Percentiles rank a stretch among this genome's conserved stretches.
These are phyloP conservation scores for Danionella dracula DNA, from an alignment of 2,797 vertebrate genomes.

Conservation along the genomic window DNA sequence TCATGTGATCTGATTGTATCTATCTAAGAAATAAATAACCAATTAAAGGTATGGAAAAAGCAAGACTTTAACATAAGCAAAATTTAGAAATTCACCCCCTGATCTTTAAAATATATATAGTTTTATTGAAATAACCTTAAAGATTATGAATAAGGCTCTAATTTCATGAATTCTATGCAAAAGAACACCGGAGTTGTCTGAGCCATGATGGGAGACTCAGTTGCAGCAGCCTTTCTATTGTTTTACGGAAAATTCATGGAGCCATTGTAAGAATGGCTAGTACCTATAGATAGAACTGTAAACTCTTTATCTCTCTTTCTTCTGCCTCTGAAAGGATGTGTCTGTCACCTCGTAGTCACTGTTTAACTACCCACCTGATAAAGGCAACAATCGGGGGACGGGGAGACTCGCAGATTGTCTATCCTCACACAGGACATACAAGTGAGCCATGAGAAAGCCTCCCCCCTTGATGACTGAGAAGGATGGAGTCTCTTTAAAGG, in stretches of 20 bases:
- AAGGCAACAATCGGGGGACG: conserved; percentile 60
- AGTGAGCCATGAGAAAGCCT: conserved; percentile 30
- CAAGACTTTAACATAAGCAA: no score
- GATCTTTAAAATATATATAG: no score
- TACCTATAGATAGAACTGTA: conserved; percentile 44
- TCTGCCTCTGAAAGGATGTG: conserved; percentile 56
- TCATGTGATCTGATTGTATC: no score
- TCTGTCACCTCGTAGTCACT: conserved; percentile 49
- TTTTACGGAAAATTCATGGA: conserved; percentile 33
- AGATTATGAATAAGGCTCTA: no score
- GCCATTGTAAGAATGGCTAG: conserved; percentile 34
- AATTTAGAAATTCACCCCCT: no score
- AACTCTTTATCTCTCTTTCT: conserved; percentile 42
- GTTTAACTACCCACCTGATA: conserved; percentile 54
- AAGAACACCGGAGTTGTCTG: background rate
- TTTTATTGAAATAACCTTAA: no score
- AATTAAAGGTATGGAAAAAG: no score
- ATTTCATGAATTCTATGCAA: no score
- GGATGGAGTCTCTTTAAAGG: conserved; percentile 58
- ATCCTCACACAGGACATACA: conserved; percentile 54
- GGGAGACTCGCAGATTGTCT: conserved; percentile 50
- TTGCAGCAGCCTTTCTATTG: conserved; percentile 42
- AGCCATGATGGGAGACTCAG: conserved; percentile 17
- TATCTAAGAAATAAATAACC: no score
- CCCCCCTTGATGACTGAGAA: conserved; percentile 59